These are phyloP conservation scores for Electrona antarctica DNA, from an alignment of 2,113 vertebrate genomes.

Conservation along the genomic window DNA sequence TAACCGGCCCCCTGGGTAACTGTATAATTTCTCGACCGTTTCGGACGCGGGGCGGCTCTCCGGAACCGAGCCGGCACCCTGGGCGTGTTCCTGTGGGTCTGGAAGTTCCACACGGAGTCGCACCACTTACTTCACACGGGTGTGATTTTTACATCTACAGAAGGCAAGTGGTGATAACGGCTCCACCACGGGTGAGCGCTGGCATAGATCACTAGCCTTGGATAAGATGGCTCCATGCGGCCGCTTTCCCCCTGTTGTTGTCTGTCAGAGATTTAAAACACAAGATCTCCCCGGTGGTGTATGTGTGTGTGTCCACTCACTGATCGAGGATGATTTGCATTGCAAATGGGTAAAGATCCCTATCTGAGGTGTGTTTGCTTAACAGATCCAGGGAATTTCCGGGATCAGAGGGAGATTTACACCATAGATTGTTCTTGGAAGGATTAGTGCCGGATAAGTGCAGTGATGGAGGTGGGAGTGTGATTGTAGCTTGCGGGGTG, in stretches of 20 bases:
- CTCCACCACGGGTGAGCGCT: slow-evolving; percentile 29
- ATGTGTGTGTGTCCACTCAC: slow-evolving; percentile 24
- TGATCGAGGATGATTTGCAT: slow-evolving; percentile 73
- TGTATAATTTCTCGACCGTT: no score
- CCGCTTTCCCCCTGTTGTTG: slow-evolving; percentile 58
- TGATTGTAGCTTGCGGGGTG: slow-evolving; percentile 13
- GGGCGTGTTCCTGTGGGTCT: no score
- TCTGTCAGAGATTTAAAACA: slow-evolving; percentile 34
- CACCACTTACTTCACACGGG: no score
- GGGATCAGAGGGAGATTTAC: slow-evolving; percentile 38
- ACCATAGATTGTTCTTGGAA: slow-evolving; percentile 49
- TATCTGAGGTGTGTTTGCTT: slow-evolving; percentile 65
- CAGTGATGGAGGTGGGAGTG: slow-evolving; percentile 3
- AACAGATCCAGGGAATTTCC: slow-evolving; percentile 65
- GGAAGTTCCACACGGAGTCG: no score
- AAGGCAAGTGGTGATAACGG: slow-evolving; percentile 69
- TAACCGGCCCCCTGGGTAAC: no score
- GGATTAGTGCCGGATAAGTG: slow-evolving; percentile 11
- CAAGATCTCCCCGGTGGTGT: slow-evolving; percentile 34
- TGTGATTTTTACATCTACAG: no score
- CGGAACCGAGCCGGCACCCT: no score
- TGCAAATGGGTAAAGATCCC: slow-evolving; percentile 72
- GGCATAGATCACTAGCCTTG: slow-evolving; percentile 35
- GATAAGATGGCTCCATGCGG: slow-evolving; percentile 41
- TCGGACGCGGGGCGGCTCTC: no score